Base-by-base conservation (phyloP, 2,113 vertebrate genomes). In the Lasiurus cinereus region DNA sequence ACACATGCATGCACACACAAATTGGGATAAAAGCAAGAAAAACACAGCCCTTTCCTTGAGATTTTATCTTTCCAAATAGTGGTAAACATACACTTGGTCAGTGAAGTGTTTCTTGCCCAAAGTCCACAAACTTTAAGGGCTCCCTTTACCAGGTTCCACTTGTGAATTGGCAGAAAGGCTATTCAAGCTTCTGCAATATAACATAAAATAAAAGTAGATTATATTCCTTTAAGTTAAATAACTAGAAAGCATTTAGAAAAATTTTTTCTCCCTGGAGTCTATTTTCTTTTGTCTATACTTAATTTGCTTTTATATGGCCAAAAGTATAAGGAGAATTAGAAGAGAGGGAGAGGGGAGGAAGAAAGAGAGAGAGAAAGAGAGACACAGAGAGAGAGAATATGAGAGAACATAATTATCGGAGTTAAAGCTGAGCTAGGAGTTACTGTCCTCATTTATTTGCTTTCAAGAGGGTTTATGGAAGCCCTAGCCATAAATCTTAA, bases 401-500 rank as follows among this genome's bases (percentile, higher is more conserved):
- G 39, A 87, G 43, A 79, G 33, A 43, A 66, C 14, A 9, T 89
- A 86, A 90, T 97, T 90, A 86, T 69, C 69, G 72, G 62, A 93
- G 36, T 54, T 86, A 14, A 46, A 67, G 43, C 73, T 90, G 70
- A 83, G 62, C 62, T 85, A 50, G 36, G 54, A 92, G 72, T 93
- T 90, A 66, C 73, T 70, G 18, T 21, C 73, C 73, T 93, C 33
- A 2, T 36, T 88, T 87, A 70, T 88, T 95, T 95, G 73, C 94
- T 96, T 96, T n/a, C 39, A 59, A 56, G 90, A n/a, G 48, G 66
- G 48, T 85, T 97, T 94, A 88, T 50, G 56, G 90, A 88, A 66
- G 46, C 80, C 33, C 12, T 95, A 72, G 84, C 64, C 83, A 92
- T 95, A 97, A 96, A 96, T 97, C 94, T 96, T 91, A 88, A 85